Base-by-base conservation (phyloP, 2,888 invertebrate species). In the Cheilosia vernalis region DNA sequence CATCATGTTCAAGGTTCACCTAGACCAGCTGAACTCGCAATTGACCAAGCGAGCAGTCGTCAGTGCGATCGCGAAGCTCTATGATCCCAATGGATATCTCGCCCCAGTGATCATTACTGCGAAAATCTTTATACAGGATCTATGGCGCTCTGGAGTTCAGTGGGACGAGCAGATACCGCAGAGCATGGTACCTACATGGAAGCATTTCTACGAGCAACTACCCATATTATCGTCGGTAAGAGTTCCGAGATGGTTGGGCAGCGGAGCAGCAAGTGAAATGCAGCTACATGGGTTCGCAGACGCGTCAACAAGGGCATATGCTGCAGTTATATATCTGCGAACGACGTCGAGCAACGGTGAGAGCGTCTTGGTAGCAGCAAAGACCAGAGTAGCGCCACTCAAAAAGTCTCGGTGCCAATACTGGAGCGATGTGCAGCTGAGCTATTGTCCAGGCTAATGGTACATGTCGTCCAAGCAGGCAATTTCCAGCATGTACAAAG, bases 241-340 rank as follows among this genome's bases (percentile, higher is more conserved):
- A 15, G 27, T 53, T 1, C 49, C 56, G 5, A 27, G 67, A 30
- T 82, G 70, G 76, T 19, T 76, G 1, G 63, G 44, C 10, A 49
- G 19, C 10, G 24, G 2, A 10, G 70, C 91, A 89, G 61, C 88
- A 27, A 7, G 7, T 4, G 17, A 47, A 7, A 10, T 17, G 15
- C 55, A 88, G 67, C 37, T 89, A 13, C 87, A 88, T 61, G 88
- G 88, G 3, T 89, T 88, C 83, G 84, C 81, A 2, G 88, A 89
- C 70, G 88, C 88, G 0, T 88, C 87, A 1, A 69, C 77, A 19
- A 63, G 37, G 33, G 89, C 88, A 6, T 88, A 87, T 33, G 88
- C 87, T 5, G 87, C 89, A 1, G 86, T 83, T 4, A 73, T 88
- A 2, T 89, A 88, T 73, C 4, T 88, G 4, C 42, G 85, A 15